These are phyloP conservation scores for Colletes collaris DNA, from an alignment of 2,888 invertebrate genomes.

Conservation along the genomic window DNA sequence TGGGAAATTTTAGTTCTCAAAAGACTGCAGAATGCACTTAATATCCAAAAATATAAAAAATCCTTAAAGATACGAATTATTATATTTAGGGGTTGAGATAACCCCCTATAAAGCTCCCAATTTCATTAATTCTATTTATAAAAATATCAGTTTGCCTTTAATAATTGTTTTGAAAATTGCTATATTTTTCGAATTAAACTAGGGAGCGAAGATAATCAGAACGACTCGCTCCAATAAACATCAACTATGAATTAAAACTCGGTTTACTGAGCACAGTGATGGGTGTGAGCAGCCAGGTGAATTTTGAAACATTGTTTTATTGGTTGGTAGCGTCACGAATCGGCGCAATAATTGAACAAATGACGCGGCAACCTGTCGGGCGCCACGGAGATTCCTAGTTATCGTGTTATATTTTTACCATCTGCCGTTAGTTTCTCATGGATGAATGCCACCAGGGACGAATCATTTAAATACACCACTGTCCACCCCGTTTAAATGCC, in stretches of 20 bases:
- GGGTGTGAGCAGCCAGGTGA: neutral
- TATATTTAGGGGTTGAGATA: too few species aligned
- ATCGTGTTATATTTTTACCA: slow-evolving; percentile 72
- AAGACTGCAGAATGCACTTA: too few species aligned
- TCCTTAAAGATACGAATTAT: too few species aligned
- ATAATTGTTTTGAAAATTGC: too few species aligned
- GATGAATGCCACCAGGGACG: slow-evolving; percentile 66
- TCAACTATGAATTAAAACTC: neutral
- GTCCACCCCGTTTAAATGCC: slow-evolving; percentile 73
- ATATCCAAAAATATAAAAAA: too few species aligned
- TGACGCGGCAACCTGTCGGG: slow-evolving; percentile 77
- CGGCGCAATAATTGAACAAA: slow-evolving; percentile 70
- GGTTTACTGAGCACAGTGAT: too few species aligned
- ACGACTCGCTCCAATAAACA: neutral
- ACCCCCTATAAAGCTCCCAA: too few species aligned
- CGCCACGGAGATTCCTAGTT: slow-evolving; percentile 73
- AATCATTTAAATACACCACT: slow-evolving; percentile 71
- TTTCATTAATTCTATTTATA: too few species aligned
- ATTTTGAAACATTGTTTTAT: slow-evolving; percentile 18
- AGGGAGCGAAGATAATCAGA: too few species aligned
- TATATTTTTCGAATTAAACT: too few species aligned
- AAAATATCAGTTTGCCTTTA: too few species aligned
- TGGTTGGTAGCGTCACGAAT: neutral
- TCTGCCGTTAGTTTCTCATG: slow-evolving; percentile 81
- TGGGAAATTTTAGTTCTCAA: too few species aligned